Conservation (phyloP, 2,797 vertebrate species). For the Buphagus erythrorhynchus region DNA sequence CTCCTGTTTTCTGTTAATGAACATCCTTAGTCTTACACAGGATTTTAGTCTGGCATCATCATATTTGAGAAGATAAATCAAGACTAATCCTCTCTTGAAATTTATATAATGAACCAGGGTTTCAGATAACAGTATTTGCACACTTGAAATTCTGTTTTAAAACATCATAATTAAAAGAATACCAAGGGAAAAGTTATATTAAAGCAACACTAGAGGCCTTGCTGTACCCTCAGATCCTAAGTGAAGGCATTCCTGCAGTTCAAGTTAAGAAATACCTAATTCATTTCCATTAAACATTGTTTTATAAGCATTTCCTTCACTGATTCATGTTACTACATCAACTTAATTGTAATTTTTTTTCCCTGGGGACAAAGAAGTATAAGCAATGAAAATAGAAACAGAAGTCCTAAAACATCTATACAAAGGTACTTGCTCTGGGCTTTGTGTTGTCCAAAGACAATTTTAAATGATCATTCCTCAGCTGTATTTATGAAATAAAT, state of each 20-base stretch:
- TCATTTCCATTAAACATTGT: neutral
- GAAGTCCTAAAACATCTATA: neutral
- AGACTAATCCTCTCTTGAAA: neutral
- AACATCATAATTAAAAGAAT: neutral
- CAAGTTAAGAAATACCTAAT: neutral
- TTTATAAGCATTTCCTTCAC: neutral
- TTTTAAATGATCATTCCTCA: neutral
- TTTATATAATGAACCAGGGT: neutral
- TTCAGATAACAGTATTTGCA: neutral
- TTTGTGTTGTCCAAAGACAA: neutral
- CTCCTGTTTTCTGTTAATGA: neutral
- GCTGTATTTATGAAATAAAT: neutral
- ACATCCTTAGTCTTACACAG: neutral
- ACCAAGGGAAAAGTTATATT: constrained; percentile 12
- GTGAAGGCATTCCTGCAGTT: neutral
- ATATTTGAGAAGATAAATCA: neutral
- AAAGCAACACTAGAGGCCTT: constrained; percentile 33
- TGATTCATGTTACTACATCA: neutral
- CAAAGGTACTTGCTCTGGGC: neutral
- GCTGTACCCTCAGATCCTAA: constrained; percentile 2
- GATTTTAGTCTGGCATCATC: neutral
- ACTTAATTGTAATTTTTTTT: neutral
- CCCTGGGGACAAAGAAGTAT: neutral
- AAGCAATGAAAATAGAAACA: neutral
- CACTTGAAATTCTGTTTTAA: neutral